Percentiles rank a stretch among this genome's conserved stretches.
Conservation (phyloP, 2,113 vertebrate species). For the Pelusios castaneus region DNA sequence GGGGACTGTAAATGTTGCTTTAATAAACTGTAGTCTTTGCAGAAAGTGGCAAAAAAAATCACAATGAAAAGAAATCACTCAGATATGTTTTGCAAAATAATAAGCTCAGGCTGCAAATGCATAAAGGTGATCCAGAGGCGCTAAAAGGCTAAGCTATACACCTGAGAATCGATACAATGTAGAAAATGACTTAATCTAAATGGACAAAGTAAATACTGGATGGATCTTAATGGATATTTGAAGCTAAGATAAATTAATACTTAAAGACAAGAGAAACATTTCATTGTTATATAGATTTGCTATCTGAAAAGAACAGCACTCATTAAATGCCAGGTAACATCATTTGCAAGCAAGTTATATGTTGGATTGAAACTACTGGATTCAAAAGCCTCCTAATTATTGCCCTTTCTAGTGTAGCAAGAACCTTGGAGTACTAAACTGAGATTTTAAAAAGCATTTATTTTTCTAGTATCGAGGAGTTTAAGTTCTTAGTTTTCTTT, state of each 20-base stretch:
- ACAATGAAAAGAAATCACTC: neutral
- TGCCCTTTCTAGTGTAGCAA: neutral
- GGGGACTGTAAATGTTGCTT: neutral
- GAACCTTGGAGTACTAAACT: neutral
- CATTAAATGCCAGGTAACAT: constrained; percentile 43
- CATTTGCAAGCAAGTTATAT: constrained; percentile 5
- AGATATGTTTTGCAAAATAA: neutral
- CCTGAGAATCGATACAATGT: constrained; percentile 9
- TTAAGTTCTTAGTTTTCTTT: neutral
- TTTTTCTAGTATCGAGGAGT: neutral
- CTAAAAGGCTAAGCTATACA: constrained; percentile 33
- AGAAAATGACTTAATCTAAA: constrained; percentile 51
- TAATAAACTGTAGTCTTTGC: neutral
- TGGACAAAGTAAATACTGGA: constrained; percentile 62
- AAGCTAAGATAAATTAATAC: constrained; percentile 59
- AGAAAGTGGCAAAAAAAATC: neutral
- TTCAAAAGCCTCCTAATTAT: neutral
- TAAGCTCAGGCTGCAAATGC: neutral
- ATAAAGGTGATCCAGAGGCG: neutral
- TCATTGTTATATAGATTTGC: constrained; percentile 60
- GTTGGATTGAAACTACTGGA: neutral
- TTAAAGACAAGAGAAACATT: constrained; percentile 52
- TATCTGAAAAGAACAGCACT: constrained; percentile 50
- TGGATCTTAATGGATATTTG: constrained; percentile 64
- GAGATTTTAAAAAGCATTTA: neutral